Conservation (phyloP, 2,797 vertebrate genomes). For the Manis pentadactyla region DNA sequence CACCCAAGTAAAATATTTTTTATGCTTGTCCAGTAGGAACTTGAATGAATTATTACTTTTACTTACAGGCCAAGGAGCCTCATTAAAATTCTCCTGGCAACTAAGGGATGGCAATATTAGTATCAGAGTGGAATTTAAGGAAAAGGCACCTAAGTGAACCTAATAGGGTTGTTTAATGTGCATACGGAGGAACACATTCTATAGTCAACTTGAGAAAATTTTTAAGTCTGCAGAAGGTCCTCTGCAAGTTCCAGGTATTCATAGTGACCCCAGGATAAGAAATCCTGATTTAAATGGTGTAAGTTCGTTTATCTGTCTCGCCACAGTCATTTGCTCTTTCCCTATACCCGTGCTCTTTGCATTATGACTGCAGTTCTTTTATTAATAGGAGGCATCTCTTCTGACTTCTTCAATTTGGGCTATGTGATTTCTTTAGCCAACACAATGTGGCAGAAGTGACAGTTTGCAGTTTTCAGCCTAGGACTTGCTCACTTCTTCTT, state of each 20-base stretch:
- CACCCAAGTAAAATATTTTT: conserved; percentile 1
- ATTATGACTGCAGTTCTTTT: not conserved
- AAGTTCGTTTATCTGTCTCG: not conserved
- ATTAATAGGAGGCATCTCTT: not conserved
- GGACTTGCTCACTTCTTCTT: not conserved
- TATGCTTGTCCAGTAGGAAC: not conserved
- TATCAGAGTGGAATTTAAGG: conserved; percentile 19
- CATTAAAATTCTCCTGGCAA: conserved; percentile 36
- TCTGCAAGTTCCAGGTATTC: not conserved
- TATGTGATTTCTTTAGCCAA: not conserved
- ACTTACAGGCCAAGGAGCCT: not conserved
- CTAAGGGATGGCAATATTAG: not conserved
- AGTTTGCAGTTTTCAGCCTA: not conserved
- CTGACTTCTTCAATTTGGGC: not conserved
- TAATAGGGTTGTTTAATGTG: not conserved
- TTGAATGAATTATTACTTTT: conserved; percentile 44
- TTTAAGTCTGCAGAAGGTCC: not conserved
- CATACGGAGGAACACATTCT: not conserved
- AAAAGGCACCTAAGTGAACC: not conserved
- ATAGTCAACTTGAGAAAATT: not conserved
- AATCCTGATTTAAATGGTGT: not conserved
- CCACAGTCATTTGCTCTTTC: not conserved
- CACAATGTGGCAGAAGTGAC: not conserved
- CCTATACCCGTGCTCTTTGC: not conserved
- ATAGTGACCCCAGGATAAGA: not conserved